A percentile compares a stretch with the other conserved stretches of the same genome.
phyloP scores from a whole-genome alignment of 2,113 vertebrate genomes.

The Myiagra hebetior region DNA sequence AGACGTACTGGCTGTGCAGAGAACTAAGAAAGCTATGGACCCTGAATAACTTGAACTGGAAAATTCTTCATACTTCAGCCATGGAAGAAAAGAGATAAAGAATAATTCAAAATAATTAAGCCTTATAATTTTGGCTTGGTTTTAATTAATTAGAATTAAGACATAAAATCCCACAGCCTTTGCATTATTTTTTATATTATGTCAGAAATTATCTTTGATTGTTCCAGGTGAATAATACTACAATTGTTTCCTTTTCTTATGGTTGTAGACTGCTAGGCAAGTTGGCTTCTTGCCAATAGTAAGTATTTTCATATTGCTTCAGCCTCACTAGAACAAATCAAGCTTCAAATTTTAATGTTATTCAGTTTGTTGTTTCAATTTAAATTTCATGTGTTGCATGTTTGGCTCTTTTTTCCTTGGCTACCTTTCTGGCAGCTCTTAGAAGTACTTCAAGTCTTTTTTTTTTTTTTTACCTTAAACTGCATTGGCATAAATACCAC shows the following conservation, averaged over 20 bases:
- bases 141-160: slow-evolving; percentile 31
- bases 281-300: background rate
- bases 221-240: slow-evolving; percentile 13
- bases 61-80: background rate
- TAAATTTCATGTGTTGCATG: background rate
- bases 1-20: background rate
- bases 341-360: background rate
- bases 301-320: background rate
- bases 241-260: background rate
- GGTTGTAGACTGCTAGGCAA: background rate
- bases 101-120: background rate
- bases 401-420: background rate
- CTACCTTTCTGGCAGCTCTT: background rate
- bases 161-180: background rate
- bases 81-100: background rate
- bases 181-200: background rate
- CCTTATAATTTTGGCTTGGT: background rate
- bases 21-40: background rate
- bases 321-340: background rate
- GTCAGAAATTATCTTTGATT: slow-evolving; percentile 19
- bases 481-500: background rate
- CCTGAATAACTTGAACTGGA: background rate
- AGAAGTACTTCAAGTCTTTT: background rate
- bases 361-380: background rate
- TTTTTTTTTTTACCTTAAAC: background rate